Evolutionary conservation across 2,888 invertebrate genomes (phyloP), one percentile per base, ranked within the genome.

Genomic region (Ochropacha duplaris): DNA sequence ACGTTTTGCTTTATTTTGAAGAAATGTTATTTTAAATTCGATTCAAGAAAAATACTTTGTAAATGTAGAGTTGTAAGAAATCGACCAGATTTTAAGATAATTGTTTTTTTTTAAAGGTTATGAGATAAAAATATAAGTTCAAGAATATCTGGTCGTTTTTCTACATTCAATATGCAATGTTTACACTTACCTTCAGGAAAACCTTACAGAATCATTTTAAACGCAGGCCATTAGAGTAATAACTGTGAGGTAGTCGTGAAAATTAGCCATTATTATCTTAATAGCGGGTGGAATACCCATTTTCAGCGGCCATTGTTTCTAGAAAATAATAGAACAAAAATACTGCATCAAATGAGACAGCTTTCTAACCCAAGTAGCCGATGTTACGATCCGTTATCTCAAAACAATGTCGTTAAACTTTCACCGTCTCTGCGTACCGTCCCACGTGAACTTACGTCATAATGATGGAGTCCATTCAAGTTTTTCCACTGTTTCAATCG

Each of bases 321-420:
- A 55, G 36, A 26, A 36, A 56, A 34, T 49, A 58, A 57, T 44
- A 57, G 51, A 58, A 54, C 50, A 51, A 51, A 28, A 16, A 22
- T 28, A 5, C 28, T 6, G 50, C 26, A 31, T 52, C 52, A 34
- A 52, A 31, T 52, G 52, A 31, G 22, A 22, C 3, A 28, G 52
- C 52, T 52, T 52, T 52, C 52, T 52, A 52, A 26, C 26, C 1
- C 50, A 5, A 28, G 26, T 11, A 26, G 28, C 50, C 14, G 28
- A 51, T 28, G 50, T 22, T 50, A 51, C 52, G 31, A 52, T 52
- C 52, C 51, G 51, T 52, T 49, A 54, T 16, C 49, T 31, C n/a
- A 58, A 69, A 72, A 79, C 82, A 77, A 76, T 81, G 81, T 81
- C 73, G 72, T 73, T 60, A 68, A 64, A 82, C 85, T 85, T 84